These are phyloP conservation scores for Dryoscopus gambensis DNA, from an alignment of 2,113 vertebrate genomes.

Conservation along the genomic window DNA sequence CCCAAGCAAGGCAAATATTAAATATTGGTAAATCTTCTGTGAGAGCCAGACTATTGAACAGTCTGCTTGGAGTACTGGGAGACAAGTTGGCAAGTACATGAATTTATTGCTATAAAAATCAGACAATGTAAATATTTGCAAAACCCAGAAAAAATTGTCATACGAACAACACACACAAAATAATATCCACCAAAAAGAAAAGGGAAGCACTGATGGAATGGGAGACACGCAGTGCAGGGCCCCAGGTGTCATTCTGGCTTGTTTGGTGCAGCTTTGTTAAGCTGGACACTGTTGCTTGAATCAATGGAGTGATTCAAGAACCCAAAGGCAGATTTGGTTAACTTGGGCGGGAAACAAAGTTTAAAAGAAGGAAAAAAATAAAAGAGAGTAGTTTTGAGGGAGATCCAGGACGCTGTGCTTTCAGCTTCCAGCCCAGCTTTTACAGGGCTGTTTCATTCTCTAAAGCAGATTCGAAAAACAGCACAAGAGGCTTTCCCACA, in stretches of 20 bases:
- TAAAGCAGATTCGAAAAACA: not conserved
- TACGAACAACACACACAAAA: not conserved
- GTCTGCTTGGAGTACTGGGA: not conserved
- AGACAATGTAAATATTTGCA: not conserved
- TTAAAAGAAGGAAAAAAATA: not conserved
- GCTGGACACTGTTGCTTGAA: constrained; percentile 62
- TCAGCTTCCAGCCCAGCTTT: not conserved
- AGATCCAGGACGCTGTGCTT: constrained; percentile 72
- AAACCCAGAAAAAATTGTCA: not conserved
- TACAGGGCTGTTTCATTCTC: not conserved
- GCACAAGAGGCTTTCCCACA: not conserved
- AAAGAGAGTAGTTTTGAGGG: constrained; percentile 58
- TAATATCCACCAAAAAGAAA: not conserved
- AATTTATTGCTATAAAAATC: not conserved
- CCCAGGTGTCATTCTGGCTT: not conserved
- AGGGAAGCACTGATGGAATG: constrained; percentile 50
- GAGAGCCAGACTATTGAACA: not conserved
- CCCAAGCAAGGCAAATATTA: not conserved
- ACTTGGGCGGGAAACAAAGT: not conserved
- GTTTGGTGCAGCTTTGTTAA: not conserved
- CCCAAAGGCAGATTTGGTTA: constrained; percentile 58
- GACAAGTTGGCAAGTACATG: constrained; percentile 28
- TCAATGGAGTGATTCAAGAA: constrained; percentile 71
- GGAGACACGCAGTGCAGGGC: constrained; percentile 12
- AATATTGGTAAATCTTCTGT: not conserved